Percentiles rank a stretch among this genome's conserved stretches.
Evolutionary conservation across 2,888 invertebrate species (phyloP).

Genomic region (Apodemia hepburni): DNA sequence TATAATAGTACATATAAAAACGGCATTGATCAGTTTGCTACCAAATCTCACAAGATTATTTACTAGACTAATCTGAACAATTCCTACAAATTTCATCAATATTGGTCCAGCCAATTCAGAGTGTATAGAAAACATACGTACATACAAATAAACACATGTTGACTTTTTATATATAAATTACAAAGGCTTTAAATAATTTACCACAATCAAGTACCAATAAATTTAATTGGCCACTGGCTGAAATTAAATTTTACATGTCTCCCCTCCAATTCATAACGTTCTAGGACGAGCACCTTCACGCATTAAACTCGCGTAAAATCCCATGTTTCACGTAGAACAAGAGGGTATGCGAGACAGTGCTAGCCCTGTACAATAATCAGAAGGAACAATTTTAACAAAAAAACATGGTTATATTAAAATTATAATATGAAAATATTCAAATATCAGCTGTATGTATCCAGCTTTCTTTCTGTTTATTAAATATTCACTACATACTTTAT

Average conservation of each 20-base stretch:
- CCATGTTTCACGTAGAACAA: constrained; percentile 21
- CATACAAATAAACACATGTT: too few species aligned
- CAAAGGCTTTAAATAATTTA: constrained; percentile 54
- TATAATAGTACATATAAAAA: too few species aligned
- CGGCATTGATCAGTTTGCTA: too few species aligned
- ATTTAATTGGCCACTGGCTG: constrained; percentile 79
- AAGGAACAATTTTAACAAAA: constrained; percentile 75
- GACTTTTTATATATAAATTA: not conserved
- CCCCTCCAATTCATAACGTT: constrained; percentile 48
- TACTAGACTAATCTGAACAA: too few species aligned
- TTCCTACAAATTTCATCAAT: too few species aligned
- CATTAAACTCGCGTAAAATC: constrained; percentile 24
- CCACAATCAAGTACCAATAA: constrained; percentile 72
- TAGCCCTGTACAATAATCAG: constrained; percentile 62
- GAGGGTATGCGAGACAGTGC: constrained; percentile 42
- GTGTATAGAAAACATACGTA: too few species aligned
- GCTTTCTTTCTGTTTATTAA: constrained; percentile 77
- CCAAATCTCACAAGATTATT: too few species aligned
- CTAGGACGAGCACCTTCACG: constrained; percentile 48
- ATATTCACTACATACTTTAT: constrained; percentile 79
- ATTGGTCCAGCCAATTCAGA: too few species aligned
- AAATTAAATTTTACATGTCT: constrained; percentile 73
- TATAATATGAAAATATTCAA: constrained; percentile 81
- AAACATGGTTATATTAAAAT: constrained; percentile 79
- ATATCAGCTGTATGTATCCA: constrained; percentile 74